Evolutionary conservation across 1,140 invertebrate genomes (phyloP).

Genomic region (Frieseomelitta varia): DNA sequence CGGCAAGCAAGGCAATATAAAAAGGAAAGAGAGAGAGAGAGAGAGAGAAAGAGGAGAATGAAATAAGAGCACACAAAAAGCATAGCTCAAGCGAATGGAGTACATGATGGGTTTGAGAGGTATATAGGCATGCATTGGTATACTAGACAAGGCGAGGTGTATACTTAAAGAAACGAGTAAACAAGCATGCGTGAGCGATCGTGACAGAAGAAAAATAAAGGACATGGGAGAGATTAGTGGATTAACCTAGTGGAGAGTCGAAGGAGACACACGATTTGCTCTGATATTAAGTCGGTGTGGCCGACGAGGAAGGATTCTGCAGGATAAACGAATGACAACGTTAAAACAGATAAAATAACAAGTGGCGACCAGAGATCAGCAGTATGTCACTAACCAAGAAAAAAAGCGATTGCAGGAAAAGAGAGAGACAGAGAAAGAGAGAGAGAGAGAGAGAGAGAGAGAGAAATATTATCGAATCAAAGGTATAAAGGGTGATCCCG

Average conservation of each 20-base stretch:
- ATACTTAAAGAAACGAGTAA: conserved; percentile 4
- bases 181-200: conserved; percentile 7
- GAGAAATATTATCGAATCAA: not conserved
- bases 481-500: conserved; percentile 36
- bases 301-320: conserved; percentile 4
- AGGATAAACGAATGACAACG: conserved; percentile 8
- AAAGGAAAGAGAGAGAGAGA: not conserved
- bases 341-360: not conserved
- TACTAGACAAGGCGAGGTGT: not conserved
- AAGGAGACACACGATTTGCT: not conserved
- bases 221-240: conserved; percentile 65
- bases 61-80: not conserved
- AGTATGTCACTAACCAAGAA: not conserved
- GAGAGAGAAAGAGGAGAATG: not conserved
- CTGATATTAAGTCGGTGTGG: conserved; percentile 11
- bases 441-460: conserved; percentile 41
- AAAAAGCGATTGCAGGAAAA: conserved; percentile 44
- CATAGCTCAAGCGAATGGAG: conserved; percentile 19
- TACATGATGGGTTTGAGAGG: conserved; percentile 41
- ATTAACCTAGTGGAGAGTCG: conserved; percentile 62
- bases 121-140: not conserved
- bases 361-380: not conserved
- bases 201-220: conserved; percentile 59
- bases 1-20: conserved; percentile 3
- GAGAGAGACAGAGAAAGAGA: conserved; percentile 50